Base-by-base conservation (phyloP, 1,140 invertebrate genomes). In the Thalassaphorura encarpata region DNA sequence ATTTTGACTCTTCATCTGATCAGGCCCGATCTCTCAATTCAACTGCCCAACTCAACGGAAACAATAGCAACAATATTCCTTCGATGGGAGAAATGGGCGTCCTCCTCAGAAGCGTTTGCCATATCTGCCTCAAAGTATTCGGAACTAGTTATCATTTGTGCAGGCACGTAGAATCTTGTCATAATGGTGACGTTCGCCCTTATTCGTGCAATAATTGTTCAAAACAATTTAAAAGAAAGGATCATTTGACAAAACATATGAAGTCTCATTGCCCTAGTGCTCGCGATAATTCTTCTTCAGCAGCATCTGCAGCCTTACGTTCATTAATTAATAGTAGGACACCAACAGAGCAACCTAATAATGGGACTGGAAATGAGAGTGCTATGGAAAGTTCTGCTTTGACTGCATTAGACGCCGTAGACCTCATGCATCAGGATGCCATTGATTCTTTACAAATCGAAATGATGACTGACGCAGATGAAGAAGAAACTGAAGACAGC, bases 91-190 rank as follows among this genome's bases (percentile, higher is more conserved):
- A 65, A 45, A 59, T 65, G 57, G 61, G 61, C n/a, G 58, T 60
- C 21, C 40, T 65, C 3, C 49, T 65, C 24, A 21, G 60, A 8
- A 52, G 46, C 31, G 60, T 65, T 16, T 65, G 63, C 24, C 60
- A 65, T 52, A 53, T 62, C 43, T 65, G 63, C 36, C 54, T 65
- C 3, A 65, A 65, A 19, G 63, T 65, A 28, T 65, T 65, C 31
- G 63, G 63, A 3, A 65, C 63, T 8, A 39, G 41, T 8, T 65
- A 65, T 39, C 63, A 65, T 36, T 41, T 65, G n/a, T 43, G 39
- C 21, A 36, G 61, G 16, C 58, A 63, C 18, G 54, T 58, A 11
- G 56, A 62, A 29, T 57, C 54, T 3, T 60, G 51, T 27, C 57
- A 65, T 43, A 65, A 58, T 26, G 60, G 60, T 24, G 57, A 65